A percentile compares a stretch with the other conserved stretches of the same genome.
Conservation (phyloP, 2,797 vertebrate genomes). For the Enteromius radiatus region DNA sequence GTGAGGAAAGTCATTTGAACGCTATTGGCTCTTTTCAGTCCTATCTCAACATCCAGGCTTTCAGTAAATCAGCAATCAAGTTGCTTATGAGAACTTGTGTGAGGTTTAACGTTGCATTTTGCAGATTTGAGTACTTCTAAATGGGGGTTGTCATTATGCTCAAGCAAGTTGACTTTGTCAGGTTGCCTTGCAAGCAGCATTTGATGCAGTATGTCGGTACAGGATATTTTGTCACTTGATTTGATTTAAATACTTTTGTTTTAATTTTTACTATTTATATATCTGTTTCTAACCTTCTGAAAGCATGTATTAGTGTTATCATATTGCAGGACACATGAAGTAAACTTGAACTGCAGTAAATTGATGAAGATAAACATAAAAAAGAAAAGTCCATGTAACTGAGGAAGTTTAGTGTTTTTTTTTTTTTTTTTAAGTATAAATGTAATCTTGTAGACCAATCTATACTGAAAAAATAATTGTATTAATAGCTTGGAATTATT, state of each 20-base stretch:
- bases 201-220: neutral
- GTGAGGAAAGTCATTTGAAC: neutral
- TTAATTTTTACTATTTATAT: neutral
- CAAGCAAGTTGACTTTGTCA: neutral
- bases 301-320: neutral
- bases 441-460: neutral
- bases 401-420: no score
- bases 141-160: neutral
- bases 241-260: neutral
- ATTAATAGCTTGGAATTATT: neutral
- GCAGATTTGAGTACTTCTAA: neutral
- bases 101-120: neutral
- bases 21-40: neutral
- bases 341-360: neutral
- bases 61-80: neutral
- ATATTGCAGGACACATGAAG: neutral
- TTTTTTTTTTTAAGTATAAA: neutral
- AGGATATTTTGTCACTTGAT: neutral
- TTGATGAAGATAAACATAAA: neutral
- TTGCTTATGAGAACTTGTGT: neutral
- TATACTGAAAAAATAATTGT: neutral
- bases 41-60: neutral
- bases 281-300: neutral
- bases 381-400: no score
- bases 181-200: constrained; percentile 6